Base-by-base conservation (phyloP, 1,140 invertebrate species). In the Popillia japonica region DNA sequence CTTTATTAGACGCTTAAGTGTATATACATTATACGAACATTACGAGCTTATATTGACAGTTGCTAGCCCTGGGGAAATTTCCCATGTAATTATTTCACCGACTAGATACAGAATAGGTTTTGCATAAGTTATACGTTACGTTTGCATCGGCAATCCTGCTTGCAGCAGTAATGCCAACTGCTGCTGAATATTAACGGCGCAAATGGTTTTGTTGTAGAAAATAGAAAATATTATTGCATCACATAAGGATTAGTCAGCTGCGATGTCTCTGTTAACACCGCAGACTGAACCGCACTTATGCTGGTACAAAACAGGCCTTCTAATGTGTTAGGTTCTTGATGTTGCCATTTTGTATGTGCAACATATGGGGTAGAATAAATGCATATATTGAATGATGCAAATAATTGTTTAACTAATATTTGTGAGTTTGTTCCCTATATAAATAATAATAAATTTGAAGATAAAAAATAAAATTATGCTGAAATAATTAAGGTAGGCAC, bases 191-290 rank as follows among this genome's bases (percentile, higher is more conserved):
- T 17, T 55, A 17, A 55, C 17, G 14, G 6, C 14, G 48, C 17
- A 55, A 55, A 55, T 55, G 48, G 48, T 55, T 55, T 55, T 55
- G 48, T 55, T 55, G 48, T 55, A 55, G 27, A 34, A 34, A 34
- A 55, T 55, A 55, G 48, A 55, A 55, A 55, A 55, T 55, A n/a
- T 48, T 48, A 55, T 55, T 55, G 48, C 48, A 7, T n/a, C 48
- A 6, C 48, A 7, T n/a, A 17, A 17, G 48, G 48, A 55, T 55
- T 55, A 55, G n/a, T 55, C 48, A 55, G 17, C 14, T 17, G 48
- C 17, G 17, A 55, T n/a, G 48, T 17, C n/a, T 55, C 14, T 17
- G 14, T 55, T 55, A 55, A 55, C 48, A n/a, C 11, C 4, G 27
- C 6, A 55, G 48, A 55, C 14, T 55, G 48, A 55, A 3, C 48